Evolutionary conservation across 2,888 invertebrate species (phyloP), one percentile per base, ranked within the genome.

Genomic region (Sinotaia quadrata): DNA sequence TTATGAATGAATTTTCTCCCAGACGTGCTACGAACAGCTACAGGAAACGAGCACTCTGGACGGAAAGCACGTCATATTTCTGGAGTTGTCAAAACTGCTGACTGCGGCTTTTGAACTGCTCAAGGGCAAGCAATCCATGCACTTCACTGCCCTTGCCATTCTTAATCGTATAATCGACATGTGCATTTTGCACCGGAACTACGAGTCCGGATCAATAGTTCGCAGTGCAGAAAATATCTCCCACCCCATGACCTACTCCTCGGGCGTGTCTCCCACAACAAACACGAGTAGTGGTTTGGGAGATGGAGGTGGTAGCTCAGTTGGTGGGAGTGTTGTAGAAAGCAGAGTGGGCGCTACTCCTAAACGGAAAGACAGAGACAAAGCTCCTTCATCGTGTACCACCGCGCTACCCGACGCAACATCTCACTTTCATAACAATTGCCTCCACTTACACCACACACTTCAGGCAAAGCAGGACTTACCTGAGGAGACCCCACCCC

Each of bases 71-170:
- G 88, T 89, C 60, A 77, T 83, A 12, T 81, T 86, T 66, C 74
- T 81, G 61, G 88, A 90, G 27, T 87, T 92, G 69, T 89, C 91
- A 66, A 89, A 90, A 74, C 87, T 92, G 67, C 88, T 91, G 54
- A 88, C 89, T 67, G 89, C 91, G 60, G 90, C 91, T 71, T 87
- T 91, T 66, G 89, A 90, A 71, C 89, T 91, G 72, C 88, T 91
- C 69, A 89, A 90, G 73, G 91, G 91, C 34, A 91, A 91, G 5
- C 91, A 91, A 77, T 90, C 90, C 67, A 88, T 91, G 24, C 91
- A 92, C 81, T 92, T 91, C 86, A 91, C 91, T 0, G 91, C 91
- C 4, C 89, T 92, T 80, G 89, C 89, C 75, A 90, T 91, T 67
- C 89, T 92, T 75, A 92, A 92, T 85, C 78, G 84, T 68, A 87